Percentiles rank a stretch among this genome's conserved stretches.
phyloP scores from a whole-genome alignment of 2,797 vertebrate genomes.

The Lutjanus argentimaculatus region DNA sequence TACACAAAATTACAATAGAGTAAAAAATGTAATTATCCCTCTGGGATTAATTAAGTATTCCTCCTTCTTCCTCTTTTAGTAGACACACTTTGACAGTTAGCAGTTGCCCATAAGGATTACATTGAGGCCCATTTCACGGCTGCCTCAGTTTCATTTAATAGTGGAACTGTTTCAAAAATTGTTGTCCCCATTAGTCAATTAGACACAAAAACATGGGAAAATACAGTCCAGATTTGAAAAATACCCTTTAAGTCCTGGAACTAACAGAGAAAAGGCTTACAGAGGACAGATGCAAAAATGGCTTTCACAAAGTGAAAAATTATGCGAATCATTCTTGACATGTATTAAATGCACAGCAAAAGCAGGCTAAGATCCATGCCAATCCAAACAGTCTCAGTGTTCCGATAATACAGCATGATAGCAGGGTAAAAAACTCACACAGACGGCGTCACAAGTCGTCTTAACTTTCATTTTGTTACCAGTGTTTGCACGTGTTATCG shows the following conservation, averaged over 20 bases:
- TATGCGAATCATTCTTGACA: neutral
- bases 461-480: neutral
- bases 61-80: too few species aligned
- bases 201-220: too few species aligned
- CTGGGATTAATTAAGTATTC: too few species aligned
- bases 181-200: too few species aligned
- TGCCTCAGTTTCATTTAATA: too few species aligned
- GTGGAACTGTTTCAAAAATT: too few species aligned
- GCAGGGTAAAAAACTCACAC: neutral
- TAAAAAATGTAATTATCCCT: too few species aligned
- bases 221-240: too few species aligned
- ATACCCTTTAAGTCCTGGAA: neutral
- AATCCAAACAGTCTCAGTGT: neutral
- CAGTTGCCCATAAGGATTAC: too few species aligned
- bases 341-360: neutral
- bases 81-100: too few species aligned
- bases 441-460: neutral
- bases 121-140: too few species aligned
- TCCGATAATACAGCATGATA: neutral
- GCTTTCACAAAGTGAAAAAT: neutral
- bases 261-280: neutral
- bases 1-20: too few species aligned
- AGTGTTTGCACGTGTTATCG: conserved; percentile 26
- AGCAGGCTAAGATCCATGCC: neutral
- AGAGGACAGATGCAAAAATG: neutral